Base-by-base conservation (phyloP, 2,797 vertebrate genomes). In the Sebastes hubbsi region DNA sequence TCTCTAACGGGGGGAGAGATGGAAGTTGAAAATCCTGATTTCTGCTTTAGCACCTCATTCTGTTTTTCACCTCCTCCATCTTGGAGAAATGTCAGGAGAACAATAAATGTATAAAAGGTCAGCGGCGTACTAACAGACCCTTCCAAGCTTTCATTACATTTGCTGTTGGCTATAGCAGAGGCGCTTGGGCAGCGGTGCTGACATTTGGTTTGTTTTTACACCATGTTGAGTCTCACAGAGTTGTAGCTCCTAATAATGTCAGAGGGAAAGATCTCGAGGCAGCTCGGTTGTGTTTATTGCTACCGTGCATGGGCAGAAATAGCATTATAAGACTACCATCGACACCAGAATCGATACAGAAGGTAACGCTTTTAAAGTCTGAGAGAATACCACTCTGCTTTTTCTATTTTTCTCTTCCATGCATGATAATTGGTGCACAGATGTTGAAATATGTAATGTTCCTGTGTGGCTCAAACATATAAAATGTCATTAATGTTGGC, bases 131-230 rank as follows among this genome's bases (percentile, higher is more conserved):
- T 96, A 96, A 96, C 95, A 94, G 94, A 94, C 90, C 90, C 85
- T 87, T 90, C 90, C 91, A 83, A 91, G 91, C 93, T 95, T 95
- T 95, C 94, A 96, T 95, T 95, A 94, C 94, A 82, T 91, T 88
- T 89, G 88, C 93, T 94, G 89, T 87, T 88, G 91, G 90, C 92
- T 92, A 88, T 87, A 86, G 90, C 85, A 75, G 88, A 89, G 84
- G 91, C 90, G 90, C 91, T 81, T 55, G 91, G 90, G 91, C 94
- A 92, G 38, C 64, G 27, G 89, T 54, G 93, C 86, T 96, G 95
- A 96, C 95, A 96, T 95, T 96, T 95, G 93, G 94, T 96, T 96
- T 95, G 95, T 96, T 96, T 96, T 95, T 93, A 94, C 95, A 94
- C 92, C 87, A 75, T 90, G 94, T 94, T 92, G 91, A 90, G 91